Conservation (phyloP, 1,140 invertebrate genomes). For the Leucophenga varia region DNA sequence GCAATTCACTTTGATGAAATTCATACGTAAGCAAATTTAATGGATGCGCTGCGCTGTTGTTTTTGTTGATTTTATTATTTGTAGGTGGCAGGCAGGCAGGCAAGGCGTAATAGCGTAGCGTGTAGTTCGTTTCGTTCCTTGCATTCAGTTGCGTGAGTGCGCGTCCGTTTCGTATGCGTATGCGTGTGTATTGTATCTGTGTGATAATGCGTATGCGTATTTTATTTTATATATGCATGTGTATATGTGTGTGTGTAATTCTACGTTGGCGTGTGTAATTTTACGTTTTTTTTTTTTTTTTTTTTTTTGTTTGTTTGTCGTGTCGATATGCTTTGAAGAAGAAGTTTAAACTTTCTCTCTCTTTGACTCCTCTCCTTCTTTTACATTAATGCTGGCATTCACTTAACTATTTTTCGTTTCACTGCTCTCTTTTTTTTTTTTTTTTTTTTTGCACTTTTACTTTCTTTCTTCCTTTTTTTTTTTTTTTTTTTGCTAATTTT, state of each 20-base stretch:
- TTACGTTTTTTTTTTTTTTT: constrained; percentile 31
- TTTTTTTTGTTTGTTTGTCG: constrained; percentile 2
- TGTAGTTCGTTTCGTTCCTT: constrained; percentile 10
- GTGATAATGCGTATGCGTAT: constrained; percentile 10
- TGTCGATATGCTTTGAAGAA: constrained; percentile 30
- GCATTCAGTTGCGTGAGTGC: constrained; percentile 14
- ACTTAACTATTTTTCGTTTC: not conserved
- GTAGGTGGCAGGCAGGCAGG: too few species aligned
- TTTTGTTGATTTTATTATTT: too few species aligned
- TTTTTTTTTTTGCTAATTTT: not conserved
- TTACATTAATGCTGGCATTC: not conserved
- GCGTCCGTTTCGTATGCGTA: constrained; percentile 11
- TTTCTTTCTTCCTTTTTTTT: not conserved
- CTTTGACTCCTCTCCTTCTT: too few species aligned
- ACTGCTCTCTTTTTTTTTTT: not conserved
- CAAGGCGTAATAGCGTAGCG: too few species aligned
- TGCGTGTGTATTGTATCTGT: constrained; percentile 11
- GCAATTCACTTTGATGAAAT: too few species aligned
- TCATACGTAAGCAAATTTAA: too few species aligned
- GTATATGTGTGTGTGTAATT: constrained; percentile 33
- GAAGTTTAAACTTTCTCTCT: too few species aligned
- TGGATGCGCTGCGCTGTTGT: too few species aligned
- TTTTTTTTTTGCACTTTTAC: not conserved
- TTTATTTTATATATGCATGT: constrained; percentile 7
- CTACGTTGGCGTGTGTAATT: constrained; percentile 25